Percentiles rank a stretch among this genome's conserved stretches.
phyloP scores from a whole-genome alignment of 2,888 invertebrate genomes.

The Anarsia innoxiella region DNA sequence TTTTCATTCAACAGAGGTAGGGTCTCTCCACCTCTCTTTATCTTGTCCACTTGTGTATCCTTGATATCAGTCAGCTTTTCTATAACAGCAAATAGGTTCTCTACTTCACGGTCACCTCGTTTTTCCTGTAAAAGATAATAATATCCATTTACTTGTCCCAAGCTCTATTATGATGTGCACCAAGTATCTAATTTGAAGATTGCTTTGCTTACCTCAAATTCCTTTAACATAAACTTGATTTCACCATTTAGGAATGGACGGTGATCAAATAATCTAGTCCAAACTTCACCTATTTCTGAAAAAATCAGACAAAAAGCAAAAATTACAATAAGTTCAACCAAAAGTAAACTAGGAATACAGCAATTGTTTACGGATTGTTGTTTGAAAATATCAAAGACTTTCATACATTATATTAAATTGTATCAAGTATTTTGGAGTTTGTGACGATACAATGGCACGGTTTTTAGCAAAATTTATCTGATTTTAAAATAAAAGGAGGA shows the following conservation, averaged over 20 bases:
- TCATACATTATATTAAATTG: no score
- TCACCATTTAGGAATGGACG: constrained; percentile 90
- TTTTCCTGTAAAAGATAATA: constrained; percentile 76
- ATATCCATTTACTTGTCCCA: no score
- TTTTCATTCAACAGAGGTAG: constrained; percentile 78
- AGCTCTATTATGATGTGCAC: neutral
- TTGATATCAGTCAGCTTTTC: constrained; percentile 86
- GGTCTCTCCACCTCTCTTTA: constrained; percentile 76
- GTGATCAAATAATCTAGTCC: constrained; percentile 90
- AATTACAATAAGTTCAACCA: no score
- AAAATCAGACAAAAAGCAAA: constrained; percentile 4
- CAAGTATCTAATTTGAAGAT: neutral
- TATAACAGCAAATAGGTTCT: constrained; percentile 83
- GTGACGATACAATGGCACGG: no score
- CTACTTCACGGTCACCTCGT: constrained; percentile 86
- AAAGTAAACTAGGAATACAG: no score
- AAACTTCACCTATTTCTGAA: constrained; percentile 87
- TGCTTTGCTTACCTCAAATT: constrained; percentile 83
- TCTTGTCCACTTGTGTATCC: constrained; percentile 81
- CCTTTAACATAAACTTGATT: constrained; percentile 86
- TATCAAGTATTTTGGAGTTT: no score
- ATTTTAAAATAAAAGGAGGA: no score
- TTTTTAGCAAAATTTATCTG: no score
- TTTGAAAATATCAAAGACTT: no score
- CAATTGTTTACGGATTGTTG: no score